Conservation (phyloP, 92 coral and sea anemone genomes). For the Zoanthus gigantus region DNA sequence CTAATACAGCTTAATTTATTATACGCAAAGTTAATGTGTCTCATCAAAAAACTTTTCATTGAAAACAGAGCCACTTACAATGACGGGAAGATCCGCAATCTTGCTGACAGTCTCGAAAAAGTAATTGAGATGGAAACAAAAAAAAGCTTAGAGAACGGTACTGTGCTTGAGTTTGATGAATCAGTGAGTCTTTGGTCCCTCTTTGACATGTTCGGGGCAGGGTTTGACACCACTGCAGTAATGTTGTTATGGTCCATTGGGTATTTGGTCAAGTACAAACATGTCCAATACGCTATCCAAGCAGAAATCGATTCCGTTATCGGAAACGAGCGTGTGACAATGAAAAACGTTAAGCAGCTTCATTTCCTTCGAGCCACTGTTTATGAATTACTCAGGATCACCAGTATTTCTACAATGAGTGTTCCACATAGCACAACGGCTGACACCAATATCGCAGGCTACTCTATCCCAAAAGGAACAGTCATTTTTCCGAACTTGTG, state of each 20-base stretch:
- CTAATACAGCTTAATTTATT: background rate
- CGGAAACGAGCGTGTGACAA: conserved; percentile 51
- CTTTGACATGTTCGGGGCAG: conserved; percentile 57
- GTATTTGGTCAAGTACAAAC: conserved; percentile 55
- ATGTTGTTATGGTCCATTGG: conserved; percentile 58
- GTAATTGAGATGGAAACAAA: conserved; percentile 8
- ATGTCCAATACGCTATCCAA: conserved; percentile 53
- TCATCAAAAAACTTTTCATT: conserved; percentile 11
- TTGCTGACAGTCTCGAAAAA: conserved; percentile 30
- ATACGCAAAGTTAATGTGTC: background rate
- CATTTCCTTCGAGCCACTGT: conserved; percentile 59
- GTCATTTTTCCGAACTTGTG: conserved; percentile 61
- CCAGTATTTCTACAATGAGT: conserved; percentile 47
- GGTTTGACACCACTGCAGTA: conserved; percentile 64
- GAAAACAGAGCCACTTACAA: conserved; percentile 20
- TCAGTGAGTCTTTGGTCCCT: conserved; percentile 27
- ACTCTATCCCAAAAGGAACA: conserved; percentile 67
- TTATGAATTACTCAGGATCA: conserved; percentile 62
- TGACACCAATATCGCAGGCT: conserved; percentile 44
- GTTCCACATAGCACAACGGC: conserved; percentile 64
- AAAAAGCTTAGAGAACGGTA: conserved; percentile 15
- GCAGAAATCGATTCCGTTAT: conserved; percentile 62
- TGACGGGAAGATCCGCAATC: conserved; percentile 23
- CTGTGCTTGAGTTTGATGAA: background rate
- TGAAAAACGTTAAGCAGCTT: conserved; percentile 44